Percentiles rank a stretch among this genome's conserved stretches.
Conservation (phyloP, 2,113 vertebrate species). For the Pavo muticus region DNA sequence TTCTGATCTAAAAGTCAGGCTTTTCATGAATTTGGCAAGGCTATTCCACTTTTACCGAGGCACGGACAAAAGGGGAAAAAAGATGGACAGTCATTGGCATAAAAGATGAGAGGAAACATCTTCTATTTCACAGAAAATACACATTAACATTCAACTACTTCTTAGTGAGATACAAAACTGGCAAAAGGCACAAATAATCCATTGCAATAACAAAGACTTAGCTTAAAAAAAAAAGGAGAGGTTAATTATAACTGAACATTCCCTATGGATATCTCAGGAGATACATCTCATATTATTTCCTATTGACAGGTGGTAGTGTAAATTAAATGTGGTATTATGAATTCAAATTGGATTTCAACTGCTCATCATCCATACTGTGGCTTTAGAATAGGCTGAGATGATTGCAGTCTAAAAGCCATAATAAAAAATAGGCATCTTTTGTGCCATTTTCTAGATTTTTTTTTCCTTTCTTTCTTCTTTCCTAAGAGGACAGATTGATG, state of each 20-base stretch:
- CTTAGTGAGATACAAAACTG: conserved; percentile 48
- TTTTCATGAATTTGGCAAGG: background rate
- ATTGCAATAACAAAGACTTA: conserved; percentile 55
- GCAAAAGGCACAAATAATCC: conserved; percentile 61
- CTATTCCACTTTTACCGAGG: background rate
- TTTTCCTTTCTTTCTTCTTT: background rate
- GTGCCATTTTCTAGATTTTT: conserved; percentile 53
- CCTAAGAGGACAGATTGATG: conserved; percentile 43
- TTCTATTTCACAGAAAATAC: conserved; percentile 54
- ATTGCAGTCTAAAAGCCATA: conserved; percentile 60
- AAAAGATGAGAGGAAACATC: conserved; percentile 41
- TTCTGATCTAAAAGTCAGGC: background rate
- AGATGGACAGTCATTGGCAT: conserved; percentile 15
- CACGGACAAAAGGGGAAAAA: background rate
- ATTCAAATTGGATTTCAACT: conserved; percentile 80
- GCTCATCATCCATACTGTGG: conserved; percentile 68
- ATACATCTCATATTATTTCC: conserved; percentile 68
- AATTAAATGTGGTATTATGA: conserved; percentile 78
- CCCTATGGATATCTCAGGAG: conserved; percentile 68
- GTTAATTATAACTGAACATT: conserved; percentile 76
- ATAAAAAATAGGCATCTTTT: conserved; percentile 55
- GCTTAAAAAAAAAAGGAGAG: background rate
- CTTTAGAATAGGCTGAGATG: conserved; percentile 67
- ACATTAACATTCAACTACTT: conserved; percentile 63
- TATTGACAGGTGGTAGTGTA: conserved; percentile 79